Base-by-base conservation (phyloP, 2,888 invertebrate genomes). In the Apeira syringaria region DNA sequence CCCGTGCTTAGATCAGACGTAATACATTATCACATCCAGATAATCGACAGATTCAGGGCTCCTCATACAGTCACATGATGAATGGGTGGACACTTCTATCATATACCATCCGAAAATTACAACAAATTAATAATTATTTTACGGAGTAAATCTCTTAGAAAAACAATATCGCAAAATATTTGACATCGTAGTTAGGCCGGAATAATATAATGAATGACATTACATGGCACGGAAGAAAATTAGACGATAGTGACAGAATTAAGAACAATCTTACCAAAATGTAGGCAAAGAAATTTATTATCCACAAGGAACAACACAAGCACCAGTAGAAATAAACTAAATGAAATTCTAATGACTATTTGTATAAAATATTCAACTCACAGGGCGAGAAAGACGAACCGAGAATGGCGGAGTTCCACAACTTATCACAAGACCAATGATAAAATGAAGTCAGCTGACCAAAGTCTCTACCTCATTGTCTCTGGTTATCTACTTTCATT, bases 381-480 rank as follows among this genome's bases (percentile, higher is more conserved):
- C 90, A 69, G 71, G 84, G 79, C 81, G 70, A 76, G 75, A 82
- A 80, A 85, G 85, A 83, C 81, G 80, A 81, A 72, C 82, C 72
- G 74, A 86, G 89, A 88, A 90, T 89, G 89, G 90, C 89, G 89
- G 89, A 87, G 80, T 62, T 75, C 68, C 70, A 80, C 81, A 82
- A 88, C 84, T 81, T 89, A 89, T 90, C 89, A 90, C 90, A 90
- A 89, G 90, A 90, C 88, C 86, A 80, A 80, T 83, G 89, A 89
- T 90, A 87, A 86, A 86, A 61, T 82, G 63, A 70, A 84, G 90
- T 90, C 90, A 90, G 90, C 89, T 90, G 90, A 89, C 88, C 78
- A 72, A 53, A 62, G 72, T 86, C 82, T 85, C 83, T 83, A 82
- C 59, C 54, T 68, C 49, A 11, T 69, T 68, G 73, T 84, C 79